Evolutionary conservation across 2,797 vertebrate genomes (phyloP).

Genomic region (Semaprochilodus insignis): DNA sequence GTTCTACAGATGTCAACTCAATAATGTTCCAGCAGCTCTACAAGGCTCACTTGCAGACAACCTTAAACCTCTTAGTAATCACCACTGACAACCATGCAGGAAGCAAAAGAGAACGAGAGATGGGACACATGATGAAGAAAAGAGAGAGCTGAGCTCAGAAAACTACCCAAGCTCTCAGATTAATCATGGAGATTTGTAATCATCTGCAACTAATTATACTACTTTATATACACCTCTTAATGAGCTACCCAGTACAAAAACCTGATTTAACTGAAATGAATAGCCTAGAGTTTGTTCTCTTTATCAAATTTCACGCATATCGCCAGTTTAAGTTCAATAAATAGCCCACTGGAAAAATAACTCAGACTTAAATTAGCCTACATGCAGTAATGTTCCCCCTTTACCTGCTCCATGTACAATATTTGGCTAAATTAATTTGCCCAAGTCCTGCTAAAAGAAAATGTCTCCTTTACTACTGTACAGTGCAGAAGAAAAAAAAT

Average conservation of each 20-base stretch:
- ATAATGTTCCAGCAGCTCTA: slow-evolving; percentile 55
- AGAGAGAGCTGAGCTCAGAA: not conserved
- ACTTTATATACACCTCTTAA: too few relatives aligned
- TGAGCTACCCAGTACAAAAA: not conserved
- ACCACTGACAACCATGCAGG: slow-evolving; percentile 56
- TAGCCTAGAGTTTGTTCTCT: not conserved
- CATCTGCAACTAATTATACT: not conserved
- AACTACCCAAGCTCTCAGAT: not conserved
- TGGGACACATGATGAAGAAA: slow-evolving; percentile 35
- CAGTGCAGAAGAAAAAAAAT: not conserved
- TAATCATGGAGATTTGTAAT: not conserved
- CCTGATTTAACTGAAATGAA: not conserved
- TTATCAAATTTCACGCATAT: not conserved
- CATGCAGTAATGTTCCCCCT: not conserved
- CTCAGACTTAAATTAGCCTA: not conserved
- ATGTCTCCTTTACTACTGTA: not conserved
- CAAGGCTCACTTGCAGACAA: slow-evolving; percentile 52
- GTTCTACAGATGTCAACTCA: slow-evolving; percentile 58
- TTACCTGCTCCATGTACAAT: not conserved
- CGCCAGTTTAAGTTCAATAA: not conserved
- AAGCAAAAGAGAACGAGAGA: slow-evolving; percentile 24
- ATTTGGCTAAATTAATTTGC: not conserved
- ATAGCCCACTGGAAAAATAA: too few relatives aligned
- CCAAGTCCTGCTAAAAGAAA: not conserved
- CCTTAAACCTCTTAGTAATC: slow-evolving; percentile 51